Base-by-base conservation (phyloP, 1,140 invertebrate species). In the Lasioglossum albipes region DNA sequence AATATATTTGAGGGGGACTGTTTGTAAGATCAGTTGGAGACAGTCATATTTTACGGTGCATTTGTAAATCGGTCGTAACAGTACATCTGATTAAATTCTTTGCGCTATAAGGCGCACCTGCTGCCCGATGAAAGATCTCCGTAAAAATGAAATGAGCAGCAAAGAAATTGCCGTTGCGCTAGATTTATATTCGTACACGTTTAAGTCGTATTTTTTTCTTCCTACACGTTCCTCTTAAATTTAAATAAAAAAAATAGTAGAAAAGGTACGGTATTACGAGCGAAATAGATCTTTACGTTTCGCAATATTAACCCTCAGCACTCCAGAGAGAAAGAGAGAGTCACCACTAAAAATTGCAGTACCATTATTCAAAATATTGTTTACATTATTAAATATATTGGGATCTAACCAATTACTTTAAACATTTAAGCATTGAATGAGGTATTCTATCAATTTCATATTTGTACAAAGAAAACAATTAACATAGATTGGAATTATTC, bases 61-160 rank as follows among this genome's bases (percentile, higher is more conserved):
- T 52, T 65, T 27, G 27, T 16, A 54, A 61, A 16, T 73, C 2
- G 31, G 2, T 68, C 2, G 65, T 65, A 74, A 79, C 67, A 18
- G 67, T 59, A 64, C 71, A 74, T 54, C 75, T 79, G 76, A 84
- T 79, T 84, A 84, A 84, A 84, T 79, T 74, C 68, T 52, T 52
- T 22, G 64, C 49, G 83, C 75, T 73, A 67, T 84, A 82, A 84
- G 36, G 65, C 52, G 42, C 75, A 74, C 65, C 75, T 84, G 82
- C 41, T 20, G 49, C 27, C 81, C 75, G 83, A 84, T 84, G 74
- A 79, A 83, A 84, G 70, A 79, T 84, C 81, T 81, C 75, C 59
- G 81, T 77, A 66, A 84, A 77, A 81, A 84, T 71, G 73, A 54
- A 68, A 66, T 59, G 54, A 49, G 36, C 49, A 70, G 65, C 61